A percentile compares a stretch with the other conserved stretches of the same genome.
Conservation (phyloP, 2,113 vertebrate species). For the Poeciliopsis retropinna region DNA sequence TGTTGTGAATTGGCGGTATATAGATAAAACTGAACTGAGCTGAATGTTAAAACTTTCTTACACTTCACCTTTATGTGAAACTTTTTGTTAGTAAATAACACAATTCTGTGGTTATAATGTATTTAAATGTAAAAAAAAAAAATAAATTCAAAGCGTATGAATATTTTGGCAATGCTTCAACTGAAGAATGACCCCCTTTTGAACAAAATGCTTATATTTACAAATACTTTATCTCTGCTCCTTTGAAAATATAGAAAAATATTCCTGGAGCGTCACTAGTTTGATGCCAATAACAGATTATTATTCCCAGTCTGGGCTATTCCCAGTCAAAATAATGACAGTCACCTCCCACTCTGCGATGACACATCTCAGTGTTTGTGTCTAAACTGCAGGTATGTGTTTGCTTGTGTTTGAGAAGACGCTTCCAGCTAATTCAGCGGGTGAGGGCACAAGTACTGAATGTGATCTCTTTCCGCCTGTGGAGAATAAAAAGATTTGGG, state of each 20-base stretch:
- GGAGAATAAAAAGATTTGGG: constrained; percentile 32
- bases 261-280: constrained; percentile 14
- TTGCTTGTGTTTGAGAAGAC: constrained; percentile 6
- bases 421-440: constrained; percentile 42
- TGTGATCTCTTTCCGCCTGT: constrained; percentile 24
- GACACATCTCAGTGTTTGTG: constrained; percentile 28
- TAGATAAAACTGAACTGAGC: too few relatives aligned
- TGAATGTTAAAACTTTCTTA: too few relatives aligned
- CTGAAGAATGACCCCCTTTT: constrained; percentile 45
- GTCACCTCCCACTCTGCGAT: constrained; percentile 14
- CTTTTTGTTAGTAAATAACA: not conserved
- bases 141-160: not conserved
- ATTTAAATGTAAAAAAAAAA: not conserved
- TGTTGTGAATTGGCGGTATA: too few relatives aligned
- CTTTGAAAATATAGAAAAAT: constrained; percentile 38
- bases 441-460: constrained; percentile 25
- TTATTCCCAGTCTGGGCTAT: constrained; percentile 23
- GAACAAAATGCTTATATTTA: not conserved
- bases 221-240: constrained; percentile 38
- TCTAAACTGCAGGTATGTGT: constrained; percentile 13
- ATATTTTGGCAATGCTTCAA: not conserved
- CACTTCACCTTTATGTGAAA: too few relatives aligned
- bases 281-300: constrained; percentile 32
- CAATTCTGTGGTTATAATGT: not conserved
- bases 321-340: constrained; percentile 28